Conservation (phyloP, 2,797 vertebrate genomes). For the Sebastes kiyomatsui region DNA sequence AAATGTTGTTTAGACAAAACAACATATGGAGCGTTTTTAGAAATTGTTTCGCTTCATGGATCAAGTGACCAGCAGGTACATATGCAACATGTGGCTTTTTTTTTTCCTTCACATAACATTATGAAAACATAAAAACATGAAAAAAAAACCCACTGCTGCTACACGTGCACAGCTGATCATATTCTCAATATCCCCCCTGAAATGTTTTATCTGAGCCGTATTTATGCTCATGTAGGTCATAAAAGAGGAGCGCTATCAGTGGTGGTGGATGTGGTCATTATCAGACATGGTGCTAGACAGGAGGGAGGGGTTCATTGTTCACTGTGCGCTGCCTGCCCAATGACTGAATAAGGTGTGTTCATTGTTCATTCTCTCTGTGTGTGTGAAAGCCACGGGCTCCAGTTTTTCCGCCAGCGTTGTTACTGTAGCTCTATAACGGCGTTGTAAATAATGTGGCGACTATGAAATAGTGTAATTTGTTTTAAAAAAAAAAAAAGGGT, state of each 20-base stretch:
- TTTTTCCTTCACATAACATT: neutral
- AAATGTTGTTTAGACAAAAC: slow-evolving; percentile 26
- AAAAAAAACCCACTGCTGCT: neutral
- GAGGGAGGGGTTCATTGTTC: slow-evolving; percentile 77
- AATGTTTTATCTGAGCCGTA: slow-evolving; percentile 48
- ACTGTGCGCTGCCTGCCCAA: slow-evolving; percentile 55
- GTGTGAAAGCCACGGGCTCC: slow-evolving; percentile 49
- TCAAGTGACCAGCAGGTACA: slow-evolving; percentile 34
- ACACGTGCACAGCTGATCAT: slow-evolving; percentile 38
- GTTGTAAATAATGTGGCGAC: slow-evolving; percentile 15
- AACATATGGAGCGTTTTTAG: slow-evolving; percentile 17
- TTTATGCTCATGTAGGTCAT: slow-evolving; percentile 71
- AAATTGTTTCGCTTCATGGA: slow-evolving; percentile 14
- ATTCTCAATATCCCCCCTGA: slow-evolving; percentile 53
- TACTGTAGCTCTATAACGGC: neutral
- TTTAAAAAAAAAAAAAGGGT: neutral
- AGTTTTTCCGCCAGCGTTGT: slow-evolving; percentile 20
- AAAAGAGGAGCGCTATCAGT: slow-evolving; percentile 66
- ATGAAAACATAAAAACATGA: neutral
- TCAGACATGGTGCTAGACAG: slow-evolving; percentile 73
- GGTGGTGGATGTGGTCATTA: slow-evolving; percentile 74
- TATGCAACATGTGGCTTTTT: slow-evolving; percentile 38
- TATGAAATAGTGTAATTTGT: slow-evolving; percentile 34
- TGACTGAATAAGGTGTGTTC: slow-evolving; percentile 77
- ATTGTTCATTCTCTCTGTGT: slow-evolving; percentile 66